These are phyloP conservation scores for Pammene aurita DNA, from an alignment of 2,888 invertebrate species.

Conservation along the genomic window DNA sequence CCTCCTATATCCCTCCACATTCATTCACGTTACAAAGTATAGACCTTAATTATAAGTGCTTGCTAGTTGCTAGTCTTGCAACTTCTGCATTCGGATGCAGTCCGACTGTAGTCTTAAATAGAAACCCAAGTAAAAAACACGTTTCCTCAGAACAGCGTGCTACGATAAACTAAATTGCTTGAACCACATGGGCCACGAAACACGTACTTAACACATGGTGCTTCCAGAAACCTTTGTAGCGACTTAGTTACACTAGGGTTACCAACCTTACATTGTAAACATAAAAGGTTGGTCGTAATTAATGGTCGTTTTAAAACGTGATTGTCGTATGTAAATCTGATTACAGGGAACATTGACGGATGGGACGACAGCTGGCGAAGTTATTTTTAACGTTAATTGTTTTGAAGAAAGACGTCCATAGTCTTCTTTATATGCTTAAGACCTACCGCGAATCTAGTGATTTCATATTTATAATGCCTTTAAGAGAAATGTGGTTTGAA, in stretches of 20 bases:
- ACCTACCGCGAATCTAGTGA: not conserved
- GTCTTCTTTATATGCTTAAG: too few relatives aligned
- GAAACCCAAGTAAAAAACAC: conserved; percentile 13
- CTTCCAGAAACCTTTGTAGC: conserved; percentile 22
- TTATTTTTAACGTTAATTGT: not conserved
- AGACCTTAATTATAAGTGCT: too few relatives aligned
- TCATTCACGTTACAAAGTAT: too few relatives aligned
- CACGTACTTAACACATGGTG: conserved; percentile 25
- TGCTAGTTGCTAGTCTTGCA: not conserved
- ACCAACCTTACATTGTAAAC: conserved; percentile 7
- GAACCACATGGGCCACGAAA: conserved; percentile 8
- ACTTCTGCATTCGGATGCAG: not conserved
- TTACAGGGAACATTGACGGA: not conserved
- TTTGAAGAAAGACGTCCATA: not conserved
- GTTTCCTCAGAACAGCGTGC: conserved; percentile 8
- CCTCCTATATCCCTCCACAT: too few relatives aligned
- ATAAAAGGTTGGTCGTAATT: not conserved
- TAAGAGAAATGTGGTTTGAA: too few relatives aligned
- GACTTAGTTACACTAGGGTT: conserved; percentile 8
- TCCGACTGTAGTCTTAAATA: not conserved
- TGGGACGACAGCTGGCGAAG: conserved; percentile 1
- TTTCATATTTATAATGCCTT: not conserved
- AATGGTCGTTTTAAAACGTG: not conserved
- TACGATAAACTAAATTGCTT: conserved; percentile 28
- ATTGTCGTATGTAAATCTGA: conserved; percentile 6